Conservation (phyloP, 2,113 vertebrate genomes). For the Heptranchias perlo region DNA sequence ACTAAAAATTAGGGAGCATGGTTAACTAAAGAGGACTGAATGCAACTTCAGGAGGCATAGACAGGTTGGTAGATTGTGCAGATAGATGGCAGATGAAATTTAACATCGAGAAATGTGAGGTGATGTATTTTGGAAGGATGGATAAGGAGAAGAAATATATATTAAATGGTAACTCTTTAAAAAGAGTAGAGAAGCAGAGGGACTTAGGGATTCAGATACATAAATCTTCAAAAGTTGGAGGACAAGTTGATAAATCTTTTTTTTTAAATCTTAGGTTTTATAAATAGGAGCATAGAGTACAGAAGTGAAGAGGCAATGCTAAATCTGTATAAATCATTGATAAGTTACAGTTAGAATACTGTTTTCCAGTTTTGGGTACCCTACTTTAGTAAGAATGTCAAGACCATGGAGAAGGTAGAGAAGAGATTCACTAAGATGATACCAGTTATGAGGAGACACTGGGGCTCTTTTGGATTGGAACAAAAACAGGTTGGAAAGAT, state of each 20-base stretch:
- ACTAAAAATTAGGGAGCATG: neutral
- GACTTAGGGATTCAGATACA: too few relatives aligned
- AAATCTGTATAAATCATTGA: neutral
- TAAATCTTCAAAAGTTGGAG: neutral
- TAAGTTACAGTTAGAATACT: neutral
- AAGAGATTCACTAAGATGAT: neutral
- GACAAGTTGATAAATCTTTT: neutral
- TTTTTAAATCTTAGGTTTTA: neutral
- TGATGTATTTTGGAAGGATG: too few relatives aligned
- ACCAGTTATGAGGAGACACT: too few relatives aligned
- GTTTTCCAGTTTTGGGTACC: neutral
- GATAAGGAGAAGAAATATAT: too few relatives aligned
- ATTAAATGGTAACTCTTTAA: too few relatives aligned
- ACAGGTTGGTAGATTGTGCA: neutral
- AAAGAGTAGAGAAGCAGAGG: too few relatives aligned
- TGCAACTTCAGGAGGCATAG: neutral
- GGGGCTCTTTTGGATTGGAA: neutral
- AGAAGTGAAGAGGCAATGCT: neutral
- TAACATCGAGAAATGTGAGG: too few relatives aligned
- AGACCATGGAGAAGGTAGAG: neutral
- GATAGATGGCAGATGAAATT: too few relatives aligned
- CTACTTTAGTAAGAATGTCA: too few relatives aligned
- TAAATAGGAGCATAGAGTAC: neutral
- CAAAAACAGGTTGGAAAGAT: neutral
- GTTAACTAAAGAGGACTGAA: neutral